Percentiles rank a stretch among this genome's conserved stretches.
These are phyloP conservation scores for Notospermus geniculatus DNA, from an alignment of 1,140 invertebrate genomes.

Conservation along the genomic window DNA sequence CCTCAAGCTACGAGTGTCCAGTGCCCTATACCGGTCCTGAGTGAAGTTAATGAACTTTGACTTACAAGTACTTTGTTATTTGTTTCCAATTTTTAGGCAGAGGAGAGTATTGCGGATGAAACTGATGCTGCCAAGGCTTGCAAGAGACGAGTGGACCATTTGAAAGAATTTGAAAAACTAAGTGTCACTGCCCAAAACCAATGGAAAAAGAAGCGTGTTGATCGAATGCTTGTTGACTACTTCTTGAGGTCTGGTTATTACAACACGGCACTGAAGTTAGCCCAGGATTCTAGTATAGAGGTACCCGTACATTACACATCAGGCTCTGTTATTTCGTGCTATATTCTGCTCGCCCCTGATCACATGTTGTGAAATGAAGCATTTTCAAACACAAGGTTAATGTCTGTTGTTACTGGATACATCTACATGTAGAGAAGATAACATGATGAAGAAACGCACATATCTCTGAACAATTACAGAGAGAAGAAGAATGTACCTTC, in stretches of 20 bases:
- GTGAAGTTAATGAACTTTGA: not conserved
- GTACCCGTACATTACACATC: constrained; percentile 33
- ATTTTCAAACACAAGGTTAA: no score
- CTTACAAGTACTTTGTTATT: constrained; percentile 3
- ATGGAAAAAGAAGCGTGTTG: constrained; percentile 84
- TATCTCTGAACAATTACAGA: no score
- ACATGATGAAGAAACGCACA: no score
- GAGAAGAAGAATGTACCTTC: no score
- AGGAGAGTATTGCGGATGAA: constrained; percentile 89
- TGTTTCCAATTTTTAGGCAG: constrained; percentile 62
- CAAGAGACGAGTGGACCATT: constrained; percentile 86
- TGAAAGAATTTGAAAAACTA: constrained; percentile 74
- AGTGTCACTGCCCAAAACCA: constrained; percentile 32
- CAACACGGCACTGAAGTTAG: constrained; percentile 79
- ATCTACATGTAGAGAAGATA: no score
- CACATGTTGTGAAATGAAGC: no score
- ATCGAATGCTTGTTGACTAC: constrained; percentile 95
- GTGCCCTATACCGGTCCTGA: not conserved
- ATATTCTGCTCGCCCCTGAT: no score
- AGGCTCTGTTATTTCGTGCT: not conserved
- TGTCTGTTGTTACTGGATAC: no score
- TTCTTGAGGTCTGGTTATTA: constrained; percentile 95
- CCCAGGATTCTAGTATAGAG: constrained; percentile 77
- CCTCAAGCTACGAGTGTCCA: not conserved
- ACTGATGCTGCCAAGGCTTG: constrained; percentile 80